Base-by-base conservation (phyloP, 2,888 invertebrate genomes). In the Polyommatus icarus region DNA sequence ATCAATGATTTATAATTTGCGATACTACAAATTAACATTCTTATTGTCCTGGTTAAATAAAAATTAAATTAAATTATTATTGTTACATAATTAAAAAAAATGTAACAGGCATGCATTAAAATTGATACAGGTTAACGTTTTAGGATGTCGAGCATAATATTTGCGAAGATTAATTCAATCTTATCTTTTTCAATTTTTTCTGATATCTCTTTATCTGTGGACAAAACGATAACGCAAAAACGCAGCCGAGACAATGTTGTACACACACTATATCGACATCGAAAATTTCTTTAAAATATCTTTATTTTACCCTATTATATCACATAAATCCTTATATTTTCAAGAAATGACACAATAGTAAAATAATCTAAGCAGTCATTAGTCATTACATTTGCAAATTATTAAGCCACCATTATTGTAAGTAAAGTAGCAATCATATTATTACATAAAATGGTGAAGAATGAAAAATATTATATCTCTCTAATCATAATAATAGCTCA, bases 401-500 rank as follows among this genome's bases (percentile, higher is more conserved):
- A 24, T 20, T 29, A 12, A 29, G 29, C 15, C 8, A 50, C 12
- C 3, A 12, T 50, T 15, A 54, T 18, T 18, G 18, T 54, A 54
- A 46, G 5, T 61, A 67, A 29, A 1, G 15, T 15, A 67, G 29
- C 15, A 67, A 67, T 67, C 67, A 67, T 29, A 32, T 67, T 15
- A 67, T 67, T 12, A 67, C 67, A 67, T 67, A 32, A 67, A 67
- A 15, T 20, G 20, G 12, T 24, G 54, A 54, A 18, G 29, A 67
- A 67, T 6, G 5, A 18, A 67, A 67, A 67, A 67, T 54, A 54
- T 18, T 54, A 54, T 29, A 6, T 67, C 29, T 67, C 15, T 67
- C 18, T 40, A 54, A 46, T 29, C 75, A 75, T 75, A 75, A 75
- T 50, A 46, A 54, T 50, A 75, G 75, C 50, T 73, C 46, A 73